These are phyloP conservation scores for Sipha flava DNA, from an alignment of 1,140 invertebrate species.

Conservation along the genomic window DNA sequence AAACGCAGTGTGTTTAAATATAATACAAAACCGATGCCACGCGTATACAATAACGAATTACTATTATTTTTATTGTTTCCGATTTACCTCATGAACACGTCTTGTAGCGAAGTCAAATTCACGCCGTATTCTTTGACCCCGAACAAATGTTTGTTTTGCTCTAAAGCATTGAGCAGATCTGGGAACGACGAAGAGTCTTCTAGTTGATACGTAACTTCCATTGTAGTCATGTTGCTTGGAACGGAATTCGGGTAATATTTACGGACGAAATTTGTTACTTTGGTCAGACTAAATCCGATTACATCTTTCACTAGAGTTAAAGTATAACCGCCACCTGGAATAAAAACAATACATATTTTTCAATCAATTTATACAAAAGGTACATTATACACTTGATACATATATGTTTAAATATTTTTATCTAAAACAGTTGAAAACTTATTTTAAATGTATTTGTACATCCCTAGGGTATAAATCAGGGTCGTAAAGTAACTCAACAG, in stretches of 20 bases:
- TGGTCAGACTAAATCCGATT: conserved; percentile 4
- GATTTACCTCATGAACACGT: conserved; percentile 35
- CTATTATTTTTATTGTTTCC: background rate
- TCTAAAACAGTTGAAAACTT: no score
- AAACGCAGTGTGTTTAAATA: background rate
- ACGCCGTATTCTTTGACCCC: conserved; percentile 36
- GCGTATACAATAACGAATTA: no score
- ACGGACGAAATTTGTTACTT: conserved; percentile 31
- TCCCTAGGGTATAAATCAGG: no score
- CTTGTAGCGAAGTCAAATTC: conserved; percentile 33
- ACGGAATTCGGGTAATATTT: conserved; percentile 21
- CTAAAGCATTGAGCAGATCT: conserved; percentile 25
- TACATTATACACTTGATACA: no score
- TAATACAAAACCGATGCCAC: background rate
- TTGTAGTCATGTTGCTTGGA: conserved; percentile 15
- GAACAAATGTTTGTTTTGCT: conserved; percentile 13
- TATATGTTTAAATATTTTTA: no score
- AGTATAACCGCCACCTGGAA: conserved; percentile 33
- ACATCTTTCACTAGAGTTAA: conserved; percentile 33
- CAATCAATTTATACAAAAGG: no score
- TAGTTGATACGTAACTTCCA: conserved; percentile 34
- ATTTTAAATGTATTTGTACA: no score
- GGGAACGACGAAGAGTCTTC: conserved; percentile 27
- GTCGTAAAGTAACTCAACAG: no score
- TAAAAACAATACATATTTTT: background rate